Base-by-base conservation (phyloP, 2,113 vertebrate species). In the Raja brachyura region DNA sequence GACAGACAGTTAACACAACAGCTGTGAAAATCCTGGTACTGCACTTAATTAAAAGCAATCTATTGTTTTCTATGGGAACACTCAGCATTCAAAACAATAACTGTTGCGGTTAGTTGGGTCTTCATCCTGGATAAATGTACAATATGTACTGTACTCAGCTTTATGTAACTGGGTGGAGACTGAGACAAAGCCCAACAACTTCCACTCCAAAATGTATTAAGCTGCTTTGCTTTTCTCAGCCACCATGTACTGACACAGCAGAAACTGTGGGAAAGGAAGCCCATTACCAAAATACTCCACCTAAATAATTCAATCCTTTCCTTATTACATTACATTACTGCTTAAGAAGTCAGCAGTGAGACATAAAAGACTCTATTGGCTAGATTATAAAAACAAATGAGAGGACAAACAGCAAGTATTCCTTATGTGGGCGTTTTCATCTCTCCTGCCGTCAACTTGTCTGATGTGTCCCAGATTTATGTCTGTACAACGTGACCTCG, bases 221-320 rank as follows among this genome's bases (percentile, higher is more conserved):
- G 31, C 28, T 8, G 18, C 6, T 22, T 48, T 14, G 94, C 93
- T 93, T 94, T 94, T 48, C 93, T 76, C 93, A 94, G 94, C 93
- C 93, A 85, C 4, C 77, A 48, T 28, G 74, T 94, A 90, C 95
- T 94, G 94, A 96, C 95, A 96, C 96, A 96, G 96, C 95, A 93
- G 93, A 93, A 93, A 93, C 33, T 6, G 56, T 95, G 96, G 94
- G 96, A 96, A 96, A 96, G 96, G 96, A 97, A 97, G 94, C 90
- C 0, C 0, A 16, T 90, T 94, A 94, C 68, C 59, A 1, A 9
- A 79, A 93, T 95, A 66, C 94, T 93, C 94, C 93, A 70, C 95
- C 95, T 94, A 93, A 94, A 94, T 93, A 93, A 66, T 90, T 0
- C 81, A 93, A 79, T 92, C 93, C 94, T 93, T 70, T 11, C 31